Evolutionary conservation across 2,113 vertebrate genomes (phyloP).

Genomic region (Labeo rohita): DNA sequence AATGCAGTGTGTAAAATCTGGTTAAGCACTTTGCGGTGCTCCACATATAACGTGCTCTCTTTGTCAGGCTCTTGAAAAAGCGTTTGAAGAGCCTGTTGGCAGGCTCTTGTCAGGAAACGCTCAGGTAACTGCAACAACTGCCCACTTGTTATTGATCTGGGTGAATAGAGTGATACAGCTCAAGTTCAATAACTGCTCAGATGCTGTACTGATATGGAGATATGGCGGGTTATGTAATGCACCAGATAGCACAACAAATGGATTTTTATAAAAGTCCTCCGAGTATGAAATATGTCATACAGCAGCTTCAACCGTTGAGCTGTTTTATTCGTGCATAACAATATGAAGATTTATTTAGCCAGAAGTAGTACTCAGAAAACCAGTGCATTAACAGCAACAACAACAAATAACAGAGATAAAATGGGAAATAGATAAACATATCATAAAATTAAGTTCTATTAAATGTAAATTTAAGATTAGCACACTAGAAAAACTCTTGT

Average conservation of each 20-base stretch:
- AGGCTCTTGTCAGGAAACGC: conserved; percentile 8
- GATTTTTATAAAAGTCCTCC: neutral
- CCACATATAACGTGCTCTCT: neutral
- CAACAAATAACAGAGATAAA: neutral
- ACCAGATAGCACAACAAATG: conserved; percentile 5
- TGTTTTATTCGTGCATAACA: neutral
- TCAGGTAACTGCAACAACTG: conserved; percentile 39
- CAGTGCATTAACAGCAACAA: neutral
- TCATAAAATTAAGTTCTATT: neutral
- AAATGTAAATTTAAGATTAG: neutral
- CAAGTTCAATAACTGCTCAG: conserved; percentile 20
- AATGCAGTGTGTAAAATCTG: conserved; percentile 3
- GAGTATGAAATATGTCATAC: neutral
- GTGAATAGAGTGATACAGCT: neutral
- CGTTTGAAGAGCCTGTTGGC: neutral
- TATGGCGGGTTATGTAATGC: neutral
- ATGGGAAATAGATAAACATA: neutral
- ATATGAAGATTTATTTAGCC: neutral
- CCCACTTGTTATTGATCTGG: conserved; percentile 46
- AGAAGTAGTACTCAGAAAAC: neutral
- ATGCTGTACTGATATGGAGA: conserved; percentile 25
- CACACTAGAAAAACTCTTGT: neutral
- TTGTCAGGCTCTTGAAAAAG: conserved; percentile 3
- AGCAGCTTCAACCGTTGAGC: neutral
- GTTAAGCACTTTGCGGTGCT: neutral